A percentile compares a stretch with the other conserved stretches of the same genome.
Conservation (phyloP, 2,113 vertebrate species). For the Ceyx margarethae region DNA sequence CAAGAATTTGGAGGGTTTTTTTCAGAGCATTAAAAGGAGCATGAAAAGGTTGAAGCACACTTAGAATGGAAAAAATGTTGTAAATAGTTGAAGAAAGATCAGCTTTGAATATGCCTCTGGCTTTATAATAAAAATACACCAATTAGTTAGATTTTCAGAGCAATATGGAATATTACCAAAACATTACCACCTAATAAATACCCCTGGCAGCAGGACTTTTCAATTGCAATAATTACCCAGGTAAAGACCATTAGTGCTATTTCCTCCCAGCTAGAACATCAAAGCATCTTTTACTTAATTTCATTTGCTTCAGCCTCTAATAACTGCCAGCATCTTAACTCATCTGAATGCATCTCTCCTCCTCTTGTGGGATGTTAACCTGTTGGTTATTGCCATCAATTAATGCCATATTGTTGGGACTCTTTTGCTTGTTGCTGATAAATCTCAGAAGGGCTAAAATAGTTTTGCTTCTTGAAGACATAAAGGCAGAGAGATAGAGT, state of each 20-base stretch:
- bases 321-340: background rate
- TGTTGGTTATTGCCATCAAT: background rate
- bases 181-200: constrained; percentile 7
- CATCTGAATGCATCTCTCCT: background rate
- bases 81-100: background rate
- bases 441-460: background rate
- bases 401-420: background rate
- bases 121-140: background rate
- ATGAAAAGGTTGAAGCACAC: background rate
- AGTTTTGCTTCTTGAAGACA: background rate
- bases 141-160: background rate
- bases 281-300: background rate
- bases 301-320: background rate
- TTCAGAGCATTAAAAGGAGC: background rate
- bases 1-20: background rate
- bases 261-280: constrained; percentile 28
- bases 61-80: background rate
- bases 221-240: constrained; percentile 8
- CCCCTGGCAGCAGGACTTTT: constrained; percentile 23
- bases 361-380: background rate
- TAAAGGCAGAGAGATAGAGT: background rate
- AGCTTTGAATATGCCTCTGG: background rate
- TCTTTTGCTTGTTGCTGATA: background rate
- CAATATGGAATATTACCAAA: background rate
- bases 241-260: background rate